Conservation (phyloP, 2,888 invertebrate species). For the Tipula vernalis region DNA sequence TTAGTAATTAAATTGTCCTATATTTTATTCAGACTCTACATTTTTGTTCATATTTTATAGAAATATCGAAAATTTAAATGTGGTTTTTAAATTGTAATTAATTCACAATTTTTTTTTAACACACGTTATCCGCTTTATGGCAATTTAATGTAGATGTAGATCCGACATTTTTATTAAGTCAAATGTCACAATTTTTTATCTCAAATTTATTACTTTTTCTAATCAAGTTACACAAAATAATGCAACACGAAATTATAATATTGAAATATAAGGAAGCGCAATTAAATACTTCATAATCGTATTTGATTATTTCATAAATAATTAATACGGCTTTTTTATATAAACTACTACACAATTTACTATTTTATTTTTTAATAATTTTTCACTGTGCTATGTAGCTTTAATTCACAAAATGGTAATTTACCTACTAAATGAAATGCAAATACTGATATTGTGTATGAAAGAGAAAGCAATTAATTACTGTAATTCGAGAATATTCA, state of each 20-base stretch:
- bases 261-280: neutral
- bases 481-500: neutral
- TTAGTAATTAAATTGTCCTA: neutral
- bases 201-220: neutral
- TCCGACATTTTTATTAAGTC: slow-evolving; percentile 4
- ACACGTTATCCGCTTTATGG: neutral
- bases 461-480: neutral
- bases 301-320: neutral
- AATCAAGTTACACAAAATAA: neutral
- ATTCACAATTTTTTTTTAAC: neutral
- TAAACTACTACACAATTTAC: neutral
- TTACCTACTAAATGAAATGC: neutral
- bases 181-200: neutral
- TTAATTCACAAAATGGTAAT: neutral
- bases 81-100: neutral
- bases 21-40: neutral
- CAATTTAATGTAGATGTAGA: neutral
- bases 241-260: neutral
- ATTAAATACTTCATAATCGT: neutral
- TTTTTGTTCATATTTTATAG: neutral
- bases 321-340: neutral
- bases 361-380: neutral
- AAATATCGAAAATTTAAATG: neutral
- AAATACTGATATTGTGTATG: neutral
- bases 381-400: neutral